A percentile compares a stretch with the other conserved stretches of the same genome.
Conservation (phyloP, 2,797 vertebrate species). For the Brotula barbata region DNA sequence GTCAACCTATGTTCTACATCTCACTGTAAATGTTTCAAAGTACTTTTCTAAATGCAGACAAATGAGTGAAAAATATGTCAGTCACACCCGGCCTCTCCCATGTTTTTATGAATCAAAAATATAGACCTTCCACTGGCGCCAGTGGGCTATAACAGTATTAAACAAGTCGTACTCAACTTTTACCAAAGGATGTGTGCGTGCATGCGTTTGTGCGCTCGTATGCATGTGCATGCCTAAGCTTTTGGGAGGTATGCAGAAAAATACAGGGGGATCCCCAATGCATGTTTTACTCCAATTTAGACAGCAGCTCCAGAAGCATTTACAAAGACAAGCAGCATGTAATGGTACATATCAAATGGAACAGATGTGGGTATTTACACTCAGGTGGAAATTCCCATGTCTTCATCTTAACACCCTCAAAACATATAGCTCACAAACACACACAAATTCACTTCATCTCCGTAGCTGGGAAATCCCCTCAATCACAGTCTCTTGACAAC, state of each 20-base stretch:
- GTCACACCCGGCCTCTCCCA: slow-evolving; percentile 35
- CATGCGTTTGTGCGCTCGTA: slow-evolving; percentile 14
- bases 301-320: slow-evolving; percentile 52
- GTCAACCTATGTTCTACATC: slow-evolving; percentile 17
- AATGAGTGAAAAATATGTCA: slow-evolving; percentile 29
- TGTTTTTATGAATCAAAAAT: slow-evolving; percentile 39
- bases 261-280: slow-evolving; percentile 52
- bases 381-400: slow-evolving; percentile 69
- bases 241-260: slow-evolving; percentile 24
- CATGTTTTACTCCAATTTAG: slow-evolving; percentile 45
- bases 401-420: slow-evolving; percentile 34
- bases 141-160: slow-evolving; percentile 26
- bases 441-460: slow-evolving; percentile 29
- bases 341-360: slow-evolving; percentile 46
- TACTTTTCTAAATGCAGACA: neutral
- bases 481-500: slow-evolving; percentile 45
- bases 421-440: slow-evolving; percentile 16
- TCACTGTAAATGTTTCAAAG: neutral
- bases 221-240: slow-evolving; percentile 11
- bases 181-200: slow-evolving; percentile 24
- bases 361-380: slow-evolving; percentile 42
- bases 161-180: slow-evolving; percentile 32
- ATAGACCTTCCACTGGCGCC: slow-evolving; percentile 10
- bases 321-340: slow-evolving; percentile 47
- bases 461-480: slow-evolving; percentile 64